A percentile compares a stretch with the other conserved stretches of the same genome.
phyloP scores from a whole-genome alignment of 2,888 invertebrate genomes.

The Hirtodrosophila alboralis region DNA sequence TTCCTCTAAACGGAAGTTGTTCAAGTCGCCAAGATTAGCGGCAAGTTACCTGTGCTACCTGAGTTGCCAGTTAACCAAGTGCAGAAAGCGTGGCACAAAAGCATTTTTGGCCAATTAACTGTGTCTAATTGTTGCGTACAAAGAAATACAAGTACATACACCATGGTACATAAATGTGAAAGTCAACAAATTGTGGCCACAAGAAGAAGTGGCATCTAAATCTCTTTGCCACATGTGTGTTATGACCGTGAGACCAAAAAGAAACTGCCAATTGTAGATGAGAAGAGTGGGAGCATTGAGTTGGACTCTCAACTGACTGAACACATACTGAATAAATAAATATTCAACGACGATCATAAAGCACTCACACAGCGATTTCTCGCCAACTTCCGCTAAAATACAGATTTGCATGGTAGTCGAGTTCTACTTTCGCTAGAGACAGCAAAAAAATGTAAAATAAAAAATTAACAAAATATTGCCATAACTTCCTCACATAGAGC shows the following conservation, averaged over 20 bases:
- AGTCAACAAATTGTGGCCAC: neutral
- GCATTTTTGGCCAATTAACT: slow-evolving; percentile 77
- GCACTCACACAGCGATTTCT: slow-evolving; percentile 61
- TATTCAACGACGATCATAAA: slow-evolving; percentile 46
- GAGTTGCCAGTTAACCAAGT: slow-evolving; percentile 39
- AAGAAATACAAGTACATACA: slow-evolving; percentile 17
- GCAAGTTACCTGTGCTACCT: slow-evolving; percentile 36
- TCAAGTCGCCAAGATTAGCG: slow-evolving; percentile 61
- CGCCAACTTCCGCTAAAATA: slow-evolving; percentile 65
- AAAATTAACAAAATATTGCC: slow-evolving; percentile 34
- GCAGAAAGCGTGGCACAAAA: slow-evolving; percentile 77
- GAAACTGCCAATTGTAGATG: neutral
- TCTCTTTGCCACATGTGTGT: slow-evolving; percentile 8
- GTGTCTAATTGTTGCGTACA: slow-evolving; percentile 75
- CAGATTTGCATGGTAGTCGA: slow-evolving; percentile 62
- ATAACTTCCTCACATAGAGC: slow-evolving; percentile 6
- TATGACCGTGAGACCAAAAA: slow-evolving; percentile 15
- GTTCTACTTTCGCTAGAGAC: slow-evolving; percentile 71
- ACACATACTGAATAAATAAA: neutral
- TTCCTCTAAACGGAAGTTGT: slow-evolving; percentile 63
- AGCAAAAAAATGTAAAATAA: slow-evolving; percentile 42
- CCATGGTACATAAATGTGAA: slow-evolving; percentile 1
- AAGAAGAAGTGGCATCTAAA: slow-evolving; percentile 1
- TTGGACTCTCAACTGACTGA: slow-evolving; percentile 10
- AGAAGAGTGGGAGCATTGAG: neutral